Conservation (phyloP, 2,888 invertebrate genomes). For the Melieria picta region DNA sequence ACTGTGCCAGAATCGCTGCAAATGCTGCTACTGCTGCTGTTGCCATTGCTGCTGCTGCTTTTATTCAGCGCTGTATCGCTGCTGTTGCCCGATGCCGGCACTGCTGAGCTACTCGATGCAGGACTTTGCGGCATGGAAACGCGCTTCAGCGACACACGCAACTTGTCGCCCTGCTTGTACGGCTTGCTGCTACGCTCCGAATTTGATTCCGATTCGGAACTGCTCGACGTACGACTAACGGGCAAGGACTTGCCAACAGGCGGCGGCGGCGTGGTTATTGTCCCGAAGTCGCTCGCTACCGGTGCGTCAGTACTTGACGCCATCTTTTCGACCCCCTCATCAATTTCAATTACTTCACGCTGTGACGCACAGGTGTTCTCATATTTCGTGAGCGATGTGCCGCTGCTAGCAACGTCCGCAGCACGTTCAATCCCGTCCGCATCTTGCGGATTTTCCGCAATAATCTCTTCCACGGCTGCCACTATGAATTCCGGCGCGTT, state of each 20-base stretch:
- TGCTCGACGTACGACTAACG: constrained; percentile 31
- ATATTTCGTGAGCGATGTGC: not conserved
- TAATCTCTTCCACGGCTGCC: constrained; percentile 40
- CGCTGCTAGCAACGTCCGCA: not conserved
- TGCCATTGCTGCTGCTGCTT: constrained; percentile 10
- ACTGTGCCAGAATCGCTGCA: not conserved
- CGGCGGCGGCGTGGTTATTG: not conserved
- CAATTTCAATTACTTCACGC: not conserved
- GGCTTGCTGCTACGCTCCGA: constrained; percentile 41
- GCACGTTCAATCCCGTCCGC: not conserved
- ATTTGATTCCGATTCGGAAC: constrained; percentile 49
- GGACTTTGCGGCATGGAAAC: constrained; percentile 39
- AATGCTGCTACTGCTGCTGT: constrained; percentile 22
- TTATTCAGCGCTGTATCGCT: constrained; percentile 2
- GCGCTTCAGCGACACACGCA: constrained; percentile 51
- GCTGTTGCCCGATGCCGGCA: constrained; percentile 27
- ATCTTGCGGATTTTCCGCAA: constrained; percentile 17
- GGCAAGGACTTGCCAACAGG: not conserved
- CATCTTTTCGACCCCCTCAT: not conserved
- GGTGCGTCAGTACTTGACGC: not conserved
- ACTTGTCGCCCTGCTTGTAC: constrained; percentile 43
- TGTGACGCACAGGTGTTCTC: no score
- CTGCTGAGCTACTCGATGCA: constrained; percentile 29
- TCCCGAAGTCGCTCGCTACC: not conserved
- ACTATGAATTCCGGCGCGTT: constrained; percentile 37